Evolutionary conservation across 1,140 invertebrate genomes (phyloP).

Genomic region (Reticulitermes speratus): DNA sequence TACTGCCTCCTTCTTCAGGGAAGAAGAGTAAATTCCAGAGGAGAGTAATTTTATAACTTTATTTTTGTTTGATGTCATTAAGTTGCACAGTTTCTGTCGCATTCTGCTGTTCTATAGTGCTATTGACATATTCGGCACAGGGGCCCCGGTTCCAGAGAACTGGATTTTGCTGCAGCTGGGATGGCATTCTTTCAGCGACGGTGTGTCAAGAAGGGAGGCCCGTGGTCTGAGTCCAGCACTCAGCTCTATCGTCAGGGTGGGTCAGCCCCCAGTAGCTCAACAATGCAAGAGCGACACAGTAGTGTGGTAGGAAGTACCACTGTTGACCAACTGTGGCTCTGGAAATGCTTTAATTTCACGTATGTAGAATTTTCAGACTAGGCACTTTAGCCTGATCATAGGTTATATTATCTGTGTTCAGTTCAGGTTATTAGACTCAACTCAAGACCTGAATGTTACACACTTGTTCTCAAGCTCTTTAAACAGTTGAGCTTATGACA

Average conservation of each 20-base stretch:
- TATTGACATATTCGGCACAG: neutral
- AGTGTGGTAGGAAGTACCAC: constrained; percentile 39
- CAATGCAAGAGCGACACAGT: neutral
- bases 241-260: constrained; percentile 14
- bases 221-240: neutral
- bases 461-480: too few relatives aligned
- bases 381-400: too few relatives aligned
- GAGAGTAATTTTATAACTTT: too few relatives aligned
- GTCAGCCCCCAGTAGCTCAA: neutral
- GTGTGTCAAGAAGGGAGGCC: constrained; percentile 37
- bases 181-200: constrained; percentile 56
- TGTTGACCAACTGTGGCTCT: constrained; percentile 60
- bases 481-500: too few relatives aligned
- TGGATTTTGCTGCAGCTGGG: constrained; percentile 60
- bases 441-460: too few relatives aligned
- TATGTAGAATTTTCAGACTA: constrained; percentile 44
- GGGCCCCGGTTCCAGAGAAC: constrained; percentile 37
- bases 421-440: too few relatives aligned
- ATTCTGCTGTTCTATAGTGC: neutral
- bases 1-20: too few relatives aligned
- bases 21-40: too few relatives aligned
- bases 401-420: too few relatives aligned
- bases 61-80: too few relatives aligned
- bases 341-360: constrained; percentile 66
- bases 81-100: too few relatives aligned